A percentile compares a stretch with the other conserved stretches of the same genome.
phyloP scores from a whole-genome alignment of 2,113 vertebrate genomes.

The Elanoides forficatus region DNA sequence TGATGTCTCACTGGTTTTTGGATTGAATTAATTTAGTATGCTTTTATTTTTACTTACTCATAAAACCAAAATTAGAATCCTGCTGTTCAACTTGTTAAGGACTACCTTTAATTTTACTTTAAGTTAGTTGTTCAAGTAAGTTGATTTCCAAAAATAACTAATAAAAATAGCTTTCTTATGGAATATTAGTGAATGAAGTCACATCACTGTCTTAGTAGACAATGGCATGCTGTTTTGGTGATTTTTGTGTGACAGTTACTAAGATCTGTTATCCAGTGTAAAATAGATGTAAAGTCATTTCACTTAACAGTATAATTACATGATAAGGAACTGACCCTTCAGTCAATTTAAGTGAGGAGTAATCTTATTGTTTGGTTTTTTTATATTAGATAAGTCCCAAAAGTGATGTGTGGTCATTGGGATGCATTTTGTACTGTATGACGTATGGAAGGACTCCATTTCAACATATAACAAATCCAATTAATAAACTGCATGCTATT shows the following conservation, averaged over 20 bases:
- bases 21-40: neutral
- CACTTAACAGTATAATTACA: too few relatives aligned
- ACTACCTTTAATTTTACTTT: neutral
- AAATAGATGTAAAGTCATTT: too few relatives aligned
- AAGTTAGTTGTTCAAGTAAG: neutral
- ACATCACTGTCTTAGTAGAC: neutral
- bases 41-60: neutral
- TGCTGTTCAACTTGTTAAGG: neutral
- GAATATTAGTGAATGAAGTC: neutral
- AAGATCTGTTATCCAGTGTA: neutral
- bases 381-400: constrained; percentile 88
- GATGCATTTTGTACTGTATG: constrained; percentile 97
- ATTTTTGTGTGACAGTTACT: neutral
- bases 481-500: constrained; percentile 92
- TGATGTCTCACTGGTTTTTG: neutral
- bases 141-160: neutral
- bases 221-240: neutral
- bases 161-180: neutral
- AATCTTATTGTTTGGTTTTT: neutral
- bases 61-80: neutral
- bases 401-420: constrained; percentile 96
- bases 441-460: constrained; percentile 96
- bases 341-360: neutral
- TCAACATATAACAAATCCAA: constrained; percentile 92
- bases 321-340: neutral